Conservation (phyloP, 2,113 vertebrate genomes). For the Osmerus eperlanus region DNA sequence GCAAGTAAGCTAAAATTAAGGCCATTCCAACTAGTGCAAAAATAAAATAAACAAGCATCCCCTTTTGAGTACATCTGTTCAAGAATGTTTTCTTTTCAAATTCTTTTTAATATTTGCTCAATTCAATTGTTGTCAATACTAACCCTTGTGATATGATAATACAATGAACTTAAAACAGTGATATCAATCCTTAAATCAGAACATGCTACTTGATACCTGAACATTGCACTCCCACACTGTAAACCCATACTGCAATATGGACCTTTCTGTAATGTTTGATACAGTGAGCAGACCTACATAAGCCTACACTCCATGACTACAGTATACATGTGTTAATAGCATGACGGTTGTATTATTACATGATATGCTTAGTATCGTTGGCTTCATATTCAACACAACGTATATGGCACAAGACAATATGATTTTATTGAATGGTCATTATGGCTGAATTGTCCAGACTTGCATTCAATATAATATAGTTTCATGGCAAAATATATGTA, state of each 20-base stretch:
- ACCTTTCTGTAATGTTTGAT: conserved; percentile 39
- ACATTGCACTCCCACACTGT: conserved; percentile 30
- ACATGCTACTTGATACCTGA: conserved; percentile 60
- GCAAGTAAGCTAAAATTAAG: conserved; percentile 83
- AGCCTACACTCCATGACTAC: conserved; percentile 22
- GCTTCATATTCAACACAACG: conserved; percentile 56
- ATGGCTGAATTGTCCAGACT: background rate
- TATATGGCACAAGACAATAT: conserved; percentile 44
- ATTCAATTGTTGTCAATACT: too few species aligned
- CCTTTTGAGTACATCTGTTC: conserved; percentile 56
- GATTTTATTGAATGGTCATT: background rate
- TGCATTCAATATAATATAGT: background rate
- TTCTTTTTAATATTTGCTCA: background rate
- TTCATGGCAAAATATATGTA: background rate
- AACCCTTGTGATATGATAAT: conserved; percentile 28
- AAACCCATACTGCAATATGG: conserved; percentile 26
- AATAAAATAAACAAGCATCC: conserved; percentile 43
- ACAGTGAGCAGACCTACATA: conserved; percentile 35
- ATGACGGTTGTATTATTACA: conserved; percentile 33
- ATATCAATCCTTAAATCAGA: conserved; percentile 49
- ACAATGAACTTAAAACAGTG: conserved; percentile 21
- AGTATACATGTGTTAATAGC: conserved; percentile 18
- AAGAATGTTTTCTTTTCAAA: conserved; percentile 33
- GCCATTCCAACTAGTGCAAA: conserved; percentile 85
- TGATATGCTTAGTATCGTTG: conserved; percentile 48